Percentiles rank a stretch among this genome's conserved stretches.
These are phyloP conservation scores for Criorhina ranunculi DNA, from an alignment of 2,888 invertebrate genomes.

Conservation along the genomic window DNA sequence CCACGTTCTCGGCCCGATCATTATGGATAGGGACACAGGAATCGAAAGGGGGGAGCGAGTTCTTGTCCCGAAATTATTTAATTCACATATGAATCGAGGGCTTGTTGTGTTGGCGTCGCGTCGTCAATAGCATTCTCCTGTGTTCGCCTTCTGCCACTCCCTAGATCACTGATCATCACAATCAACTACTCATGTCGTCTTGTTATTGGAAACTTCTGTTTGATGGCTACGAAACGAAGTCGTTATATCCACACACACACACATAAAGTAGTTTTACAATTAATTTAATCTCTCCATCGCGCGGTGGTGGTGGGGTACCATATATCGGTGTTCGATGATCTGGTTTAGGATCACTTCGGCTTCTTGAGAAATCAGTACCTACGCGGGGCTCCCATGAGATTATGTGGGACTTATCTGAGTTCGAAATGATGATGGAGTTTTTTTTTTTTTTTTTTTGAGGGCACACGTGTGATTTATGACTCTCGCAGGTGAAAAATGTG, in stretches of 20 bases:
- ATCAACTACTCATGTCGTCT: constrained; percentile 74
- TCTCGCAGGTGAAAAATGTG: constrained; percentile 63
- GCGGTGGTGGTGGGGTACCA: no score
- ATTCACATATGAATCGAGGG: constrained; percentile 54
- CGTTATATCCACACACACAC: constrained; percentile 71
- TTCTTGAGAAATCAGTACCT: constrained; percentile 74
- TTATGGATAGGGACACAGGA: constrained; percentile 52
- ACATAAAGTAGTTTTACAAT: constrained; percentile 74
- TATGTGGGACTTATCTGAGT: constrained; percentile 60
- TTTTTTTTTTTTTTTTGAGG: constrained; percentile 25
- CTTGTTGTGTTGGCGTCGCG: constrained; percentile 65
- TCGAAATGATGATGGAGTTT: constrained; percentile 30
- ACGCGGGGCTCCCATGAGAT: constrained; percentile 62
- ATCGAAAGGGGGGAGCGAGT: constrained; percentile 1
- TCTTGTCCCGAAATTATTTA: constrained; percentile 72
- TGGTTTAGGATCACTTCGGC: constrained; percentile 71
- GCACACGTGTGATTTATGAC: constrained; percentile 71
- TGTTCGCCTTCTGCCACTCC: constrained; percentile 71
- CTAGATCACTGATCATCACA: constrained; percentile 67
- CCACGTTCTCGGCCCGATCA: constrained; percentile 43
- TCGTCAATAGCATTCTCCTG: constrained; percentile 55
- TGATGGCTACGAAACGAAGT: constrained; percentile 69
- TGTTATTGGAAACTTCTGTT: constrained; percentile 76
- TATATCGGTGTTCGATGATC: constrained; percentile 72
- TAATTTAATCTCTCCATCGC: constrained; percentile 73